Evolutionary conservation across 2,797 vertebrate species (phyloP), one percentile per base, ranked within the genome.

Genomic region (Basileuterus tristriatus): DNA sequence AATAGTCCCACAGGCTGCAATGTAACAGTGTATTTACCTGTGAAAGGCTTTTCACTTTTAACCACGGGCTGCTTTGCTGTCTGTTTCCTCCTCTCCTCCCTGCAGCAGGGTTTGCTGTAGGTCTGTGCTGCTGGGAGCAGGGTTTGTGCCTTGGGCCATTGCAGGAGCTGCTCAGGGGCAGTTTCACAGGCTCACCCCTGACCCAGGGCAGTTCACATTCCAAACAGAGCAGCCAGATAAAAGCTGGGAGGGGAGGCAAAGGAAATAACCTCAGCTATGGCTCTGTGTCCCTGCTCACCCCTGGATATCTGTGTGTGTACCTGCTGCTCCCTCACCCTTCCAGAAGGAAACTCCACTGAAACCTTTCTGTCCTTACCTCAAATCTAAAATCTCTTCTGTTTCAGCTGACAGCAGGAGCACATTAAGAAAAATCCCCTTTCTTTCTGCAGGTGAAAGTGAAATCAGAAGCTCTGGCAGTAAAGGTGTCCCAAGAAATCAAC

Each of bases 401-500:
- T 59, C 16, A 78, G 49, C 32, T 11, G 11, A 24, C 1, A 60
- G 53, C 29, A 64, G 46, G 43, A 87, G n/a, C 17, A 41, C 11
- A 2, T 59, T 63, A 75, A 78, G 36, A 49, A 70, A 76, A 52
- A 41, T 20, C 23, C 2, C 10, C 2, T 79, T 93, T 86, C 50
- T 96, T 74, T 70, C 82, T 65, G 22, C 96, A 99, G 99, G 99
- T 99, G 70, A 98, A 99, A 3, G 99, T 99, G 95, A 99, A 98
- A 83, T 99, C 96, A 1, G 99, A 99, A 98, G 98, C 96, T 86
- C 98, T 99, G 3, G 99, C 99, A 12, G 94, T 99, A 71, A 99
- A 99, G 96, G 98, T 99, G 64, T 99, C 99, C 56, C 99, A 99
- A 97, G 99, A 99, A 98, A 98, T 99, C 95, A 99, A 99, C 98